Evolutionary conservation across 2,888 invertebrate species (phyloP), one percentile per base, ranked within the genome.

Genomic region (Dolichomitus sp.): DNA sequence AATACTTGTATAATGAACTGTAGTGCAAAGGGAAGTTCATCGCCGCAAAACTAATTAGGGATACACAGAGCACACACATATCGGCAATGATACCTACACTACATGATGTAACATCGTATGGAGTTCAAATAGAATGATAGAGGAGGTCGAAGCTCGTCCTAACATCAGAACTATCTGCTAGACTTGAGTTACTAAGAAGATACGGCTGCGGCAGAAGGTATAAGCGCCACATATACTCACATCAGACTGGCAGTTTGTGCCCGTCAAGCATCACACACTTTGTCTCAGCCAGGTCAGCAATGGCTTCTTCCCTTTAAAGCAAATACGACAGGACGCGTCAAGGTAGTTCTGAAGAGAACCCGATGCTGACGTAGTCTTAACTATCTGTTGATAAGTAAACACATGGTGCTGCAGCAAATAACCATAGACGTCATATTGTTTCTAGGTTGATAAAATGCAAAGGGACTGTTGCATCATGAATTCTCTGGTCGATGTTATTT

Each of bases 261-360:
- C 76, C 76, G 69, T 85, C 84, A 83, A 80, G 77, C 68, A 59
- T 70, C 82, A 82, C 74, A 68, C 73, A 78, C 78, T 81, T 76
- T 2, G 23, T 23, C 73, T 50, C 69, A 73, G 76, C 48, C 73
- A 27, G 48, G 37, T 19, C 17, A 76, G 52, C 81, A 81, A 61
- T 74, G 77, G 81, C 72, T 83, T 85, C 69, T 81, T 63, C 59
- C 82, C 80, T 81, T 80, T 77, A 70, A 82, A 7, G 33, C 33
- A 7, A 4, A 23, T 1, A 23, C 23, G 23, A 23, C 23, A 23
- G 88, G 74, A 78, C 72, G 72, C 54, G 75, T 70, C 81, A 79
- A 77, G 69, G 50, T 61, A 59, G 6, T 63, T n/a, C 63, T 61
- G 40, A 66, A 50, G 69, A 69, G 63, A 54, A 73, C 57, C 40